Evolutionary conservation across 2,888 invertebrate species (phyloP), one percentile per base, ranked within the genome.

Genomic region (Drosophila bunnanda): DNA sequence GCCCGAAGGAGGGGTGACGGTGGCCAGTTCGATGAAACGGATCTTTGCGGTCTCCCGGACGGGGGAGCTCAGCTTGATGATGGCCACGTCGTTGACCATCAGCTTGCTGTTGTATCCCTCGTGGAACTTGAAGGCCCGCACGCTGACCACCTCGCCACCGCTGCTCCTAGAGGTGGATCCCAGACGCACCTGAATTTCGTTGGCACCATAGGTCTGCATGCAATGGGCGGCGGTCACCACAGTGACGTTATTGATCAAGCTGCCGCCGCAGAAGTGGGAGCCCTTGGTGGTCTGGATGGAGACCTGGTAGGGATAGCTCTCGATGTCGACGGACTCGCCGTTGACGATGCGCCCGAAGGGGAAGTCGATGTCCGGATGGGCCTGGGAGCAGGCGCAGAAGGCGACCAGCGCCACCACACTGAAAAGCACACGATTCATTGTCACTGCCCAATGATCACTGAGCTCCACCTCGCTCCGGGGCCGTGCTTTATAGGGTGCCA

Each of bases 191-290:
- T 83, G 80, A 1, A 90, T 60, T 46, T 89, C 48, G 4, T 2
- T 4, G 0, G 90, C 70, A 3, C 38, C 41, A 38, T 77, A 74
- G 0, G 30, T 46, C 46, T 87, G 82, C 81, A 92, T 71, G 78
- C 93, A 93, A 76, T 93, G 92, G 68, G 93, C 93, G 25, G 93
- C 93, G 3, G 93, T 93, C 30, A 93, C 58, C 9, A 93, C 78
- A 8, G 80, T 91, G 12, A 81, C 82, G 4, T 73, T 44, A 12
- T 75, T 79, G 70, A 93, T 89, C 50, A 93, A 85, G n/a, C 92
- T 91, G 34, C 92, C 93, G 32, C 93, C 93, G 60, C 93, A 93
- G 71, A 91, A 91, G 70, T 93, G 93, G n/a, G 56, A 69, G 12
- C 89, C 90, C 34, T 34, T 30, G 13, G 7, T 43, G 38, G 77